A percentile compares a stretch with the other conserved stretches of the same genome.
These are phyloP conservation scores for Antennarius striatus DNA, from an alignment of 2,113 vertebrate genomes.

Conservation along the genomic window DNA sequence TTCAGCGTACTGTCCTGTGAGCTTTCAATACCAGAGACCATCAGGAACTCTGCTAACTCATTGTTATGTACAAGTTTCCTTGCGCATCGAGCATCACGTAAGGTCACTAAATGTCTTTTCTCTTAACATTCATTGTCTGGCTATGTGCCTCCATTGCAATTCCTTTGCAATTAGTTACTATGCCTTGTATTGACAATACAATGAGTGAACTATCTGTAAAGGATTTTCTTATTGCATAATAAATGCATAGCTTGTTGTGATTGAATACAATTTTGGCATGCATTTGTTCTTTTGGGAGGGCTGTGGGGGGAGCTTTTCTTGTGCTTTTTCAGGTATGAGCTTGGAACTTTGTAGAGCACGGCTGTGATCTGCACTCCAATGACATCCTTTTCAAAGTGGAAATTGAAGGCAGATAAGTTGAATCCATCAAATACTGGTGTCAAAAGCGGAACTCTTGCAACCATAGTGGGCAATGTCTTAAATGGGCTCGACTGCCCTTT, in stretches of 20 bases:
- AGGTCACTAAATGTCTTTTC: slow-evolving; percentile 74
- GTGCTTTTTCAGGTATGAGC: slow-evolving; percentile 84
- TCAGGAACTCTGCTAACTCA: slow-evolving; percentile 78
- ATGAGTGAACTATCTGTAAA: slow-evolving; percentile 80
- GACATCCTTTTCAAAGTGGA: slow-evolving; percentile 79
- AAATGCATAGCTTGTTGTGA: slow-evolving; percentile 83
- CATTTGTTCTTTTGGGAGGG: slow-evolving; percentile 79
- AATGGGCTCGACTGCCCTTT: slow-evolving; percentile 43
- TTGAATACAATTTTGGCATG: slow-evolving; percentile 81
- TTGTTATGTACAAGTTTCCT: slow-evolving; percentile 79
- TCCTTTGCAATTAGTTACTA: slow-evolving; percentile 77
- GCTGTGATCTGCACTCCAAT: slow-evolving; percentile 77
- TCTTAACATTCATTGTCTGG: slow-evolving; percentile 71
- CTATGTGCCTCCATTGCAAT: slow-evolving; percentile 65
- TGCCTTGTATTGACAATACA: slow-evolving; percentile 76
- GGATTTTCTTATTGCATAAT: slow-evolving; percentile 79
- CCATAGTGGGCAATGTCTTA: slow-evolving; percentile 27
- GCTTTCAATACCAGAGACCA: slow-evolving; percentile 76
- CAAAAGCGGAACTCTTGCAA: slow-evolving; percentile 28
- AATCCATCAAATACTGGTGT: slow-evolving; percentile 70
- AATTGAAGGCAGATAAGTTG: slow-evolving; percentile 80
- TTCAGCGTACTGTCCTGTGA: slow-evolving; percentile 80
- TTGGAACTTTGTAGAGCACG: slow-evolving; percentile 78
- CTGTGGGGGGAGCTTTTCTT: slow-evolving; percentile 80
- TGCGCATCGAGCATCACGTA: slow-evolving; percentile 75